Base-by-base conservation (phyloP, 2,888 invertebrate genomes). In the Prosopocoilus inquinatus region DNA sequence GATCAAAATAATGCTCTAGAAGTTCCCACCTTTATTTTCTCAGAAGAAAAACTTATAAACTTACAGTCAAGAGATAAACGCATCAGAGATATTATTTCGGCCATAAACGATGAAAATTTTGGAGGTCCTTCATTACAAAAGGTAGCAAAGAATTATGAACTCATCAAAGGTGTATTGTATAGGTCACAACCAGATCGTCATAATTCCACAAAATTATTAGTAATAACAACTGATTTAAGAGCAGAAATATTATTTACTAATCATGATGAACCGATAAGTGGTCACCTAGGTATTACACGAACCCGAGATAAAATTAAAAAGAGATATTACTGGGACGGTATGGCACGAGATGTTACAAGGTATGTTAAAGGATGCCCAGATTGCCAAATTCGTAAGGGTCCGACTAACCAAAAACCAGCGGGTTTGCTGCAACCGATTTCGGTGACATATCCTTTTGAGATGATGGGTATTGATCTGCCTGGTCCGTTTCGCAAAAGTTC, bases 361-460 rank as follows among this genome's bases (percentile, higher is more conserved):
- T 33, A 12, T 16, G 50, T 65, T 11, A 48, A 61, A 53, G 58
- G 55, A 54, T 65, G 62, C 47, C 20, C 47, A 1, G 60, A 59
- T 36, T 67, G 65, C 43, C 63, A 65, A 59, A 59, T 62, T 1
- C 41, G 64, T 36, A 57, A 62, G 60, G 43, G 43, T 11, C 43
- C 43, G 1, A 41, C n/a, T 1, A 41, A 41, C 12, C 43, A 41
- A 11, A 62, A 61, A 55, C 63, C 63, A 11, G 38, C 54, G 8
- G 61, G 59, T 1, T 16, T 47, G 13, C 36, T 58, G n/a, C 47
- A 58, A n/a, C 55, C 55, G 8, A 47, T 58, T 4, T 41, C 35
- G 9, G 44, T 58, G 8, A 52, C 52, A 3, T n/a, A 49, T 32
- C 58, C 58, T 9, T 53, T 53, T 15, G 53, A 65, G n/a, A 43